These are phyloP conservation scores for Euspilapteryx auroguttella DNA, from an alignment of 2,888 invertebrate genomes.

Conservation along the genomic window DNA sequence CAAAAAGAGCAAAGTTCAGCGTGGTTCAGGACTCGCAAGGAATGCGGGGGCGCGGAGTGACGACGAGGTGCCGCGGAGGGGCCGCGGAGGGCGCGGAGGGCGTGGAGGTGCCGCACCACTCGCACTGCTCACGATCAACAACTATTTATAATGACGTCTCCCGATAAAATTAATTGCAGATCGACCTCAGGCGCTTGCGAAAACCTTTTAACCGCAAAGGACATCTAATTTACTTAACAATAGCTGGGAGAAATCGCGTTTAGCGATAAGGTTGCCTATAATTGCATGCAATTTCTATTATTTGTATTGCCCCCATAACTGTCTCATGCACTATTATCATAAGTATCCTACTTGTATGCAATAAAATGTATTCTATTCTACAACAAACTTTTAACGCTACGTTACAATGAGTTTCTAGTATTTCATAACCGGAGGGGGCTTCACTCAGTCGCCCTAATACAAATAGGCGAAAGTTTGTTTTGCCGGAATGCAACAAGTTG, in stretches of 20 bases:
- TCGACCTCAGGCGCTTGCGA: constrained; percentile 5
- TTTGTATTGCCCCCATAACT: no score
- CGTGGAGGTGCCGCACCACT: background rate
- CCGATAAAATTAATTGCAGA: constrained; percentile 18
- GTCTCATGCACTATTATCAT: no score
- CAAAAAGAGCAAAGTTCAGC: constrained; percentile 60
- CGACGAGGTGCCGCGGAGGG: constrained; percentile 11
- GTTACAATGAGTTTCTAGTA: no score
- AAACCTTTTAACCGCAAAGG: no score
- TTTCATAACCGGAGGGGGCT: no score
- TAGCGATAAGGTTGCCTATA: no score
- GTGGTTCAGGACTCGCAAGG: constrained; percentile 50
- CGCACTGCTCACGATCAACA: constrained; percentile 4
- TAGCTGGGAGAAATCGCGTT: no score
- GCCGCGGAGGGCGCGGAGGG: background rate
- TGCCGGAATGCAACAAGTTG: constrained; percentile 39
- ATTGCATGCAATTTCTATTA: background rate
- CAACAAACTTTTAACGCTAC: no score
- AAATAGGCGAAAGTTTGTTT: constrained; percentile 30
- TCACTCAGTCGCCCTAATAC: constrained; percentile 11
- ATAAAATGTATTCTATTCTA: no score
- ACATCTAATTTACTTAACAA: no score
- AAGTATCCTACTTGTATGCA: no score
- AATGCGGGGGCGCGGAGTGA: constrained; percentile 41
- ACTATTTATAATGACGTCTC: constrained; percentile 42